Percentiles rank a stretch among this genome's conserved stretches.
Evolutionary conservation across 2,888 invertebrate species (phyloP).

Genomic region (Melieria crassipennis): DNA sequence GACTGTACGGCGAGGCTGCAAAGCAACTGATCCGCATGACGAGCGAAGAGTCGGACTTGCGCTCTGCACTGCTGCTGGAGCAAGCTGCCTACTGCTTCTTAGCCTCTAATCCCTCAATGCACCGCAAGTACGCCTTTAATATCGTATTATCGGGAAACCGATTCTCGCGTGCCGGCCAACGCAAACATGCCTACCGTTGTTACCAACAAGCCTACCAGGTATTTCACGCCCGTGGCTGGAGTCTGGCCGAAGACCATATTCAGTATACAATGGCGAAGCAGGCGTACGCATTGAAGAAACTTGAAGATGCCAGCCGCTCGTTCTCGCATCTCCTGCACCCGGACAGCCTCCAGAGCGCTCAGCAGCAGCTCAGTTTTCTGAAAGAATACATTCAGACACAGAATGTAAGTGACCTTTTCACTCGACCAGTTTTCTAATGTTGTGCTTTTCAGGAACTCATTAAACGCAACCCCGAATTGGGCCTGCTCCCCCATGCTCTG

Average conservation of each 20-base stretch:
- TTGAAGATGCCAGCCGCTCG: slow-evolving; percentile 76
- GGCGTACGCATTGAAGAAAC: slow-evolving; percentile 81
- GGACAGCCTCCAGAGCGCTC: slow-evolving; percentile 75
- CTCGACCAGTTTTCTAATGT: background rate
- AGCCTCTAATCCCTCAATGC: slow-evolving; percentile 72
- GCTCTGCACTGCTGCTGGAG: slow-evolving; percentile 92
- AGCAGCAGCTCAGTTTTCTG: slow-evolving; percentile 83
- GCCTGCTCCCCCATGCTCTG: slow-evolving; percentile 76
- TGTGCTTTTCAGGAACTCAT: slow-evolving; percentile 54
- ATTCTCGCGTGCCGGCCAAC: slow-evolving; percentile 91
- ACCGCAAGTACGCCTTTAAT: slow-evolving; percentile 95
- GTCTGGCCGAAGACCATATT: slow-evolving; percentile 94
- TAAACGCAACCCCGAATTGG: slow-evolving; percentile 57
- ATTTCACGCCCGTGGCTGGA: slow-evolving; percentile 78
- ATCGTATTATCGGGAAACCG: slow-evolving; percentile 96
- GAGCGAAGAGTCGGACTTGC: slow-evolving; percentile 95
- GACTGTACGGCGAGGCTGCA: slow-evolving; percentile 90
- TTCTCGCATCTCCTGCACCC: slow-evolving; percentile 81
- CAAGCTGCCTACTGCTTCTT: slow-evolving; percentile 95
- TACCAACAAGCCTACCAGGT: slow-evolving; percentile 93
- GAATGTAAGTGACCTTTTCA: slow-evolving; percentile 70
- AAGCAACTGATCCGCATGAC: slow-evolving; percentile 95
- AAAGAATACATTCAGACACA: slow-evolving; percentile 88
- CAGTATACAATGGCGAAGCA: slow-evolving; percentile 93
- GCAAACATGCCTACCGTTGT: slow-evolving; percentile 90